Conservation (phyloP, 1,140 invertebrate genomes). For the Parapsyche elsis region DNA sequence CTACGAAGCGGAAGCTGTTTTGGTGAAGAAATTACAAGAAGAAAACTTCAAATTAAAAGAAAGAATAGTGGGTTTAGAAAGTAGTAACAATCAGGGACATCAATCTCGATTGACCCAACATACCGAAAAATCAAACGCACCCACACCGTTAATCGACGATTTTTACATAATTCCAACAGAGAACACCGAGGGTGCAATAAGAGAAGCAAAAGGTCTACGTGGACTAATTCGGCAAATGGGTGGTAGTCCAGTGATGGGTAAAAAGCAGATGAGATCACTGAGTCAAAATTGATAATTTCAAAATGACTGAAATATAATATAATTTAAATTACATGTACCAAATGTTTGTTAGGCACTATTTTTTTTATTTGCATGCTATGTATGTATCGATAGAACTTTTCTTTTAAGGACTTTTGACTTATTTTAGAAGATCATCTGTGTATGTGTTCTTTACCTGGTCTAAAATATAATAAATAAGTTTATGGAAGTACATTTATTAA, state of each 20-base stretch:
- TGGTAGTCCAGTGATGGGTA: conserved; percentile 80
- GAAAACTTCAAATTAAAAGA: conserved; percentile 80
- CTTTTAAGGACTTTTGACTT: neutral
- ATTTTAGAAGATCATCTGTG: too few relatives aligned
- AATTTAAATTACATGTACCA: neutral
- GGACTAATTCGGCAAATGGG: conserved; percentile 84
- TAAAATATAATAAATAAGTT: neutral
- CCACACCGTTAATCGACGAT: conserved; percentile 87
- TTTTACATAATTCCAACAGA: conserved; percentile 92
- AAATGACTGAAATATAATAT: neutral
- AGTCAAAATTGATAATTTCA: conserved; percentile 61
- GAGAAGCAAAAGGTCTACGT: conserved; percentile 77
- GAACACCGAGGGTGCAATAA: conserved; percentile 67
- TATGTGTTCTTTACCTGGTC: too few relatives aligned
- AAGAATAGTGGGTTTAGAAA: conserved; percentile 57
- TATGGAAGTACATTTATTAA: neutral
- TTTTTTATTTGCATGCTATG: neutral
- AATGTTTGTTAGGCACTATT: neutral
- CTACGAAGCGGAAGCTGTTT: conserved; percentile 85
- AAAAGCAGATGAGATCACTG: conserved; percentile 69
- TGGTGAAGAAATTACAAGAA: conserved; percentile 83
- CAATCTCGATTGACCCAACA: conserved; percentile 69
- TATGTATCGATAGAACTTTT: too few relatives aligned
- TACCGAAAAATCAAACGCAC: conserved; percentile 68
- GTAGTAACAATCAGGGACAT: conserved; percentile 58